These are phyloP conservation scores for Atherix ibis DNA, from an alignment of 2,888 invertebrate genomes.

Conservation along the genomic window DNA sequence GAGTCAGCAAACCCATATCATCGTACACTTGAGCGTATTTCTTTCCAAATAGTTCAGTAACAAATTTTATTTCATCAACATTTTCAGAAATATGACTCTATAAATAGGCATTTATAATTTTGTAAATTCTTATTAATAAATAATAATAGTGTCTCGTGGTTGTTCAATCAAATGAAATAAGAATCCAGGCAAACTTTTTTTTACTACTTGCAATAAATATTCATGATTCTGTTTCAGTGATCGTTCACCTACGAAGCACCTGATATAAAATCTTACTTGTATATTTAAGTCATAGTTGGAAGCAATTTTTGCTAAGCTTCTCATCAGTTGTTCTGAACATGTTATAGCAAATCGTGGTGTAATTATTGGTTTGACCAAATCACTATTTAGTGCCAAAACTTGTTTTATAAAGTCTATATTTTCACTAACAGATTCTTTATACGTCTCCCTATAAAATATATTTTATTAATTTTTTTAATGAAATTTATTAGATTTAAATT, in stretches of 20 bases:
- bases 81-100: constrained; percentile 82
- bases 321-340: constrained; percentile 56
- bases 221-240: too few relatives aligned
- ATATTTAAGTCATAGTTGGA: constrained; percentile 48
- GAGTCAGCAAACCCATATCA: constrained; percentile 50
- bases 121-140: too few relatives aligned
- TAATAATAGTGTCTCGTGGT: too few relatives aligned
- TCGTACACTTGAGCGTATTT: constrained; percentile 67
- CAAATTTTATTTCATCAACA: constrained; percentile 49
- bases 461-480: not conserved
- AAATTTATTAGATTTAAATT: not conserved
- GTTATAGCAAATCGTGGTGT: constrained; percentile 77
- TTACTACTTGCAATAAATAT: too few relatives aligned
- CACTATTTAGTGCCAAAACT: constrained; percentile 37
- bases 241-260: too few relatives aligned
- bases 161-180: too few relatives aligned
- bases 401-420: constrained; percentile 46
- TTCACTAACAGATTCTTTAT: constrained; percentile 42
- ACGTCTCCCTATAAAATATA: constrained; percentile 41
- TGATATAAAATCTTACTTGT: too few relatives aligned
- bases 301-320: constrained; percentile 49
- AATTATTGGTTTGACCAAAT: constrained; percentile 57
- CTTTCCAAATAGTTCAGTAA: constrained; percentile 39
- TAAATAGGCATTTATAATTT: too few relatives aligned
- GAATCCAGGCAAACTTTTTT: too few relatives aligned